phyloP scores from a whole-genome alignment of 2,113 vertebrate species.

The Hepsetus odoe region DNA sequence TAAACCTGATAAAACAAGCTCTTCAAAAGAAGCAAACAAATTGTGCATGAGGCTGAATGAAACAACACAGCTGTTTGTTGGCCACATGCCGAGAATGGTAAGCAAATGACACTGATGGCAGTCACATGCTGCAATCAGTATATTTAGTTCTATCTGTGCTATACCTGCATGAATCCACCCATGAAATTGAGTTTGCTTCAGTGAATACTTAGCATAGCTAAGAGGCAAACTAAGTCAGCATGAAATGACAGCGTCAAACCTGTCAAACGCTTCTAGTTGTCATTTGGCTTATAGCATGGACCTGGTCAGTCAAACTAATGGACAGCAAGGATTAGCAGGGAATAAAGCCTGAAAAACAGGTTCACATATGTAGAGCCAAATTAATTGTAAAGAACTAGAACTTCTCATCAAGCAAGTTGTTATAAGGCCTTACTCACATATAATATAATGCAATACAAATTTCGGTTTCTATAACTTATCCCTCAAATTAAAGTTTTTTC shows the following conservation, averaged over 20 bases:
- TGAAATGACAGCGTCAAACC: conserved; percentile 58
- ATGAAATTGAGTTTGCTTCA: conserved; percentile 53
- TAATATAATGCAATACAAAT: background rate
- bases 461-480: background rate
- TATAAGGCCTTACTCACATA: background rate
- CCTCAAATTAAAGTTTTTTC: too few relatives aligned
- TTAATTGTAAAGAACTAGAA: background rate
- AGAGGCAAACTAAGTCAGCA: conserved; percentile 48
- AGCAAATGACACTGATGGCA: conserved; percentile 18
- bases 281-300: conserved; percentile 20
- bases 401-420: background rate
- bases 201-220: conserved; percentile 1
- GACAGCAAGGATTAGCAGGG: conserved; percentile 26
- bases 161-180: conserved; percentile 51
- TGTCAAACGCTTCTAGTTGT: conserved; percentile 12
- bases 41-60: background rate
- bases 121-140: conserved; percentile 55
- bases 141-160: conserved; percentile 25
- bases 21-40: conserved; percentile 8
- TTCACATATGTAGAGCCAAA: conserved; percentile 18
- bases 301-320: conserved; percentile 28
- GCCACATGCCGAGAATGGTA: background rate
- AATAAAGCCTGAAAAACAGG: conserved; percentile 25
- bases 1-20: conserved; percentile 7
- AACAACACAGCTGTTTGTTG: background rate